Evolutionary conservation across 2,797 vertebrate genomes (phyloP), one percentile per base, ranked within the genome.

Genomic region (Apogon talboti): DNA sequence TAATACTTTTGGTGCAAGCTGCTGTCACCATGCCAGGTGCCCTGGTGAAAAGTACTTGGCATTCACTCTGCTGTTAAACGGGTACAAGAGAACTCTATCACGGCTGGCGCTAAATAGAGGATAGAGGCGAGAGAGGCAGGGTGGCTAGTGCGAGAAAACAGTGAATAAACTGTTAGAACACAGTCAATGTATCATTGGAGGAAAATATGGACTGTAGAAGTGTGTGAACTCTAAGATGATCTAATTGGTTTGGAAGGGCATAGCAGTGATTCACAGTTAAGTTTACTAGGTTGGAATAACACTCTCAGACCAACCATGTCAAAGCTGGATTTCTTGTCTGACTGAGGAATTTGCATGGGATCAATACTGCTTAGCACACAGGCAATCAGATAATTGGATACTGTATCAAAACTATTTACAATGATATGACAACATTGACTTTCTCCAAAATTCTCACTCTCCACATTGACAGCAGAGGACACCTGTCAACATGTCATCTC

Each of bases 161-260:
- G 44, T 59, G 43, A 19, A 47, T 79, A 76, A 90, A 81, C 80
- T 87, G 83, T 85, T 72, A 64, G 54, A 75, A 77, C 54, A 76
- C 66, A 78, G 67, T 51, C 71, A 61, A 48, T 10, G 46, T n/a
- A 56, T 82, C 53, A 63, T 6, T 46, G 48, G 30, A 62, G 43
- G 50, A 81, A 66, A 84, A 83, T 88, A 81, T 86, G 76, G 71
- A 76, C 62, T 52, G 30, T n/a, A 66, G 24, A 57, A 71, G 30
- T 11, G 55, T 65, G 76, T 76, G 57, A 76, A 73, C 50, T 71
- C 43, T 61, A 54, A 67, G 47, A 58, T 74, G 47, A 61, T 67
- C 45, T 57, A 58, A 64, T 58, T 56, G 43, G 24, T 71, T 64
- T 53, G 44, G 24, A 76, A 73, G 33, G 65, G 43, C 44, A 47